Evolutionary conservation across 2,888 invertebrate species (phyloP).

Genomic region (Lasioglossum marginatum): DNA sequence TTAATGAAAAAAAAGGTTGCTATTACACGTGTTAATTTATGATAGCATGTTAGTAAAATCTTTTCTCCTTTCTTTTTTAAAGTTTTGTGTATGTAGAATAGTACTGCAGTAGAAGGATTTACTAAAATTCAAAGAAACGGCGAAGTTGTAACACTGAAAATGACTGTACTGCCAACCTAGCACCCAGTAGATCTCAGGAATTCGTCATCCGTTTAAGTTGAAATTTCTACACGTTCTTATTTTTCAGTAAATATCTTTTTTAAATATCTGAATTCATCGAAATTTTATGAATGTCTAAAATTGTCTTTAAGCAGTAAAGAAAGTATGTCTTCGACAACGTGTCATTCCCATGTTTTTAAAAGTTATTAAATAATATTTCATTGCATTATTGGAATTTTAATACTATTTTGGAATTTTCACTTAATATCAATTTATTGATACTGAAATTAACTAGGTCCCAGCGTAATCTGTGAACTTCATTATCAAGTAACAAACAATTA

Average conservation of each 20-base stretch:
- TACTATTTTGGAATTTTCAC: no score
- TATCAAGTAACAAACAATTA: neutral
- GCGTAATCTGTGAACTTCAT: neutral
- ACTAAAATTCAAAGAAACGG: neutral
- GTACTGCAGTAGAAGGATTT: neutral
- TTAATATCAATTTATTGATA: no score
- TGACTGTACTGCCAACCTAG: neutral
- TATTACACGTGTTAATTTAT: no score
- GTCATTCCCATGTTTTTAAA: neutral
- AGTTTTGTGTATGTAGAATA: neutral
- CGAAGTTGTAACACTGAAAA: neutral
- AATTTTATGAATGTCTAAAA: neutral
- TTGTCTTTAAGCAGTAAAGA: neutral
- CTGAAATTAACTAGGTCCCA: neutral
- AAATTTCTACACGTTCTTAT: neutral
- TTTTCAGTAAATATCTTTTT: neutral
- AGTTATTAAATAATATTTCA: neutral
- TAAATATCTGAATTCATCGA: neutral
- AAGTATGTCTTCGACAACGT: neutral
- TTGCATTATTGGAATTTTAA: no score
- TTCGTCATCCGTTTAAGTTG: neutral
- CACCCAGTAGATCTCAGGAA: neutral
- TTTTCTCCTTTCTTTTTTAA: neutral
- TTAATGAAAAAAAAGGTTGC: no score
- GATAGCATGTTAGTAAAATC: neutral